These are phyloP conservation scores for Drosophila lacertosa DNA, from an alignment of 1,140 invertebrate species.

Conservation along the genomic window DNA sequence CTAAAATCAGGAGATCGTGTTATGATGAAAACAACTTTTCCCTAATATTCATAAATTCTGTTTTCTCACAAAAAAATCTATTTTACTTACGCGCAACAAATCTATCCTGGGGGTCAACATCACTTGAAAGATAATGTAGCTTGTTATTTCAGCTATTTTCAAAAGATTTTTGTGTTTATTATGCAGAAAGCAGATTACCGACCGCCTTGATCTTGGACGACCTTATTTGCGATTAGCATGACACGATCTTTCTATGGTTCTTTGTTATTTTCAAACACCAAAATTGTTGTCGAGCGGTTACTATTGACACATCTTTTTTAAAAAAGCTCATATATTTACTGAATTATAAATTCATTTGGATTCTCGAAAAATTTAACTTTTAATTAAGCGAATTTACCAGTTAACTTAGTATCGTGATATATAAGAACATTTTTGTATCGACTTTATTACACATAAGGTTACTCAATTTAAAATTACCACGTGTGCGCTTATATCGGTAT, in stretches of 20 bases:
- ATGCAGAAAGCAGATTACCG: constrained; percentile 65
- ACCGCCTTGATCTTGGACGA: constrained; percentile 72
- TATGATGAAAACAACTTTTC: not conserved
- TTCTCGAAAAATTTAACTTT: too few species aligned
- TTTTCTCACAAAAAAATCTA: not conserved
- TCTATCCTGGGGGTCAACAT: constrained; percentile 57
- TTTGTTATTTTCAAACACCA: constrained; percentile 30
- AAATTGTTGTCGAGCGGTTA: constrained; percentile 19
- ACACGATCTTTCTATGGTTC: constrained; percentile 47
- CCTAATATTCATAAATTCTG: not conserved
- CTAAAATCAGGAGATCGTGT: not conserved
- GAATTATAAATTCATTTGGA: too few species aligned
- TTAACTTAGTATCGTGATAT: too few species aligned
- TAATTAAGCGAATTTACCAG: too few species aligned
- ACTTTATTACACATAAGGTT: too few species aligned
- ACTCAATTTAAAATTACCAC: too few species aligned
- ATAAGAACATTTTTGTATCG: too few species aligned
- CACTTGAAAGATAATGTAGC: constrained; percentile 64
- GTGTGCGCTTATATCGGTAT: too few species aligned
- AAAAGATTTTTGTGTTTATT: constrained; percentile 52
- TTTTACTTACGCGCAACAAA: constrained; percentile 2
- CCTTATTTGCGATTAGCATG: constrained; percentile 71
- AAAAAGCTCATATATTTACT: not conserved
- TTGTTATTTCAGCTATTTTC: constrained; percentile 61
- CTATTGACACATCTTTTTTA: constrained; percentile 5